Percentiles rank a stretch among this genome's conserved stretches.
Evolutionary conservation across 2,888 invertebrate species (phyloP).

Genomic region (Lasioglossum figueresi): DNA sequence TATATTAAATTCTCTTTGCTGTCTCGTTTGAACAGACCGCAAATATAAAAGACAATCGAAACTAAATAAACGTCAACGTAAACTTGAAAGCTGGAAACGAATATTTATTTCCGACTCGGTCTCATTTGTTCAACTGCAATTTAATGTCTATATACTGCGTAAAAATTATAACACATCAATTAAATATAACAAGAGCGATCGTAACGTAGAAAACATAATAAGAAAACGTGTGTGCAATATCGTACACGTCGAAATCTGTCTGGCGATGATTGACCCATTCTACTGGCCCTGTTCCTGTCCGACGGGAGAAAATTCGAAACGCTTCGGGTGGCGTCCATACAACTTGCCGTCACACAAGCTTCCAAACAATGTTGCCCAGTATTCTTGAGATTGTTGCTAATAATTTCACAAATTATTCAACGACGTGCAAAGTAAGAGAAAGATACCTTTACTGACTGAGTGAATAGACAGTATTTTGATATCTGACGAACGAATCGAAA

Average conservation of each 20-base stretch:
- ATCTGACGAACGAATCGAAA: background rate
- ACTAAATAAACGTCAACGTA: background rate
- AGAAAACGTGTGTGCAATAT: background rate
- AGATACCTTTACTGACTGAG: background rate
- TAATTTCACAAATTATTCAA: background rate
- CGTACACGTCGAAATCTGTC: background rate
- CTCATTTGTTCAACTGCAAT: background rate
- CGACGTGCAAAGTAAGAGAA: background rate
- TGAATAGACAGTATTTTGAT: background rate
- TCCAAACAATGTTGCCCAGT: background rate
- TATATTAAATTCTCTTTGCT: no score
- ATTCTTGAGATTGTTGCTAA: background rate
- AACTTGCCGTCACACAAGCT: background rate
- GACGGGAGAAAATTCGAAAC: conserved; percentile 13
- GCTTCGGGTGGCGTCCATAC: background rate
- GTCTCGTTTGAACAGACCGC: background rate
- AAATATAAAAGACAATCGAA: background rate
- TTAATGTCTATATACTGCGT: background rate
- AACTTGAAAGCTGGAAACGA: background rate
- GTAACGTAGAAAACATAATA: background rate
- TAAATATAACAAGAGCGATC: background rate
- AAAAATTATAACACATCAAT: background rate
- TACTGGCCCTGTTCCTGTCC: conserved; percentile 9
- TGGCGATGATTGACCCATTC: background rate
- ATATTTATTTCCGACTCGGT: background rate